Base-by-base conservation (phyloP, 30 jellyfish, hydroid and myxozoan genomes). In the Sanderia malayensis region DNA sequence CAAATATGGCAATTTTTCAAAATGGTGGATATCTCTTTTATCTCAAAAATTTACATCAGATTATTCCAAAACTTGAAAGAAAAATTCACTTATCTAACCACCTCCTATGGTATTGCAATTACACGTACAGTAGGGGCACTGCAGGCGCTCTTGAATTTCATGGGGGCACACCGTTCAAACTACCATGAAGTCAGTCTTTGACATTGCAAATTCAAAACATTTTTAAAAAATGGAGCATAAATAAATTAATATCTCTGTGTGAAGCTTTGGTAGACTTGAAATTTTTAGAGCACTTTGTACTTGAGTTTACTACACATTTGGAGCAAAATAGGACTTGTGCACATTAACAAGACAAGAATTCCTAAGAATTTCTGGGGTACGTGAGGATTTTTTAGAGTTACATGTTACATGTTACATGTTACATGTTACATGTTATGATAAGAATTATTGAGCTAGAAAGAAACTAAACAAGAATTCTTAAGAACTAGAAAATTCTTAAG, bases 1-100 rank as follows among this genome's bases (percentile, higher is more conserved):
- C 70, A 58, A 58, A 58, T 19, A 19, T 24, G 70, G 33, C n/a
- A 28, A 13, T 58, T 58, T 58, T 18, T 31, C 27, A 58, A 58
- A 58, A 41, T 41, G 55, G 55, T 41, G 55, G 55, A 41, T 41
- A 41, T 41, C 11, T 41, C 55, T 41, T 41, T 6, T 15, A 8
- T 6, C 15, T 41, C 15, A 6, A 15, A 15, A 41, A 41, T 41
- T 6, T 6, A 41, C 55, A 41, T 41, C 55, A 41, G 55, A 41
- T 41, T 41, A 8, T 41, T 8, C 55, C 55, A 41, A 41, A 41
- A 41, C 15, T 41, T 41, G 55, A 8, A 41, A 41, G 11, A 41
- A 41, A 41, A 15, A 41, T 41, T 41, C 55, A 8, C 15, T 6
- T 41, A 41, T 41, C 55, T 41, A 41, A 41, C 8, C 15, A 41